Conservation (phyloP, 2,113 vertebrate species). For the Tenrec ecaudatus region DNA sequence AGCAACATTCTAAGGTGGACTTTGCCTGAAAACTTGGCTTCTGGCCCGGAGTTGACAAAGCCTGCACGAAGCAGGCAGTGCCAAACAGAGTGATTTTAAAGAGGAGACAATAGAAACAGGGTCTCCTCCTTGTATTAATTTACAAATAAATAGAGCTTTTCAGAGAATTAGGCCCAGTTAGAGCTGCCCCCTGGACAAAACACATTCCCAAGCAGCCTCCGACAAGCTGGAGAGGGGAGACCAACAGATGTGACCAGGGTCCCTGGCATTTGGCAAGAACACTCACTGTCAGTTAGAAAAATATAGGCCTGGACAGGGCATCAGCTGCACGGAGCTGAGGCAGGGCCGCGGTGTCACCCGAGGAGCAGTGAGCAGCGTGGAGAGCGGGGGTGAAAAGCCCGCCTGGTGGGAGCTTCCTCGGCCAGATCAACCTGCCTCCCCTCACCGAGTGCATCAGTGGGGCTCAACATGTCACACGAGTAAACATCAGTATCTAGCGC, state of each 20-base stretch:
- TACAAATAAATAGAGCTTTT: conserved; percentile 85
- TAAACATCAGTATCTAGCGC: background rate
- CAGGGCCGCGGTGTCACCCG: conserved; percentile 88
- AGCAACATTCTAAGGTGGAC: conserved; percentile 78
- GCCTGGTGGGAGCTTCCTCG: conserved; percentile 80
- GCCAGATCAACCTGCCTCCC: conserved; percentile 65
- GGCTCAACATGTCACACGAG: conserved; percentile 64
- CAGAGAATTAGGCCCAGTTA: conserved; percentile 87
- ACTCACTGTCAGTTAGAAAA: conserved; percentile 92
- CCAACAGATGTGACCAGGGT: conserved; percentile 93
- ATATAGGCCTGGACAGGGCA: conserved; percentile 92
- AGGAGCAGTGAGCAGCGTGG: conserved; percentile 78
- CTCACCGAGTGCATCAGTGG: background rate
- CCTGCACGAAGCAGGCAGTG: conserved; percentile 85
- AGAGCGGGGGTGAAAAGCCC: conserved; percentile 77
- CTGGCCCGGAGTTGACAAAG: conserved; percentile 87
- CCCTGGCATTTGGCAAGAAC: conserved; percentile 93
- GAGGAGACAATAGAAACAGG: conserved; percentile 87
- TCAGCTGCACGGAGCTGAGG: conserved; percentile 90
- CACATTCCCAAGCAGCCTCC: conserved; percentile 85
- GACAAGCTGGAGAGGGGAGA: conserved; percentile 88
- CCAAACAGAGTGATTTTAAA: conserved; percentile 89
- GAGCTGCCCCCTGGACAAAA: conserved; percentile 90
- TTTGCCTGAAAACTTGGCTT: conserved; percentile 89
- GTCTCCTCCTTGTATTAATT: conserved; percentile 84